Evolutionary conservation across 2,113 vertebrate genomes (phyloP), one percentile per base, ranked within the genome.

Genomic region (Oncorhynchus clarkii): DNA sequence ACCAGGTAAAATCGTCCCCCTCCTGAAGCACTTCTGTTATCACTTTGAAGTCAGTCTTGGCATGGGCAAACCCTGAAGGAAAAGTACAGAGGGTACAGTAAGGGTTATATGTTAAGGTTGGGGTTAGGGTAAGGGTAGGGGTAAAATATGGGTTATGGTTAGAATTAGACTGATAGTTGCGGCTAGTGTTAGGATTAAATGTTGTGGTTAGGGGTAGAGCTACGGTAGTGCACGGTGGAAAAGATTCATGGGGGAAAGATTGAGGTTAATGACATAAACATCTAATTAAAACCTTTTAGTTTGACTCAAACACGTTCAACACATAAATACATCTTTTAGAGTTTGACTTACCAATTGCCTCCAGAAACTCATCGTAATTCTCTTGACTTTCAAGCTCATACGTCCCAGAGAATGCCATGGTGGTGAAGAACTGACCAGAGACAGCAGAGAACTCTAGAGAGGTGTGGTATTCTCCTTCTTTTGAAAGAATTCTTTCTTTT

Each of bases 1-100:
- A 90, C 96, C 96, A 98, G n/a, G 80, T 93, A 88, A 96, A 96
- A 80, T 93, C 77, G 34, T 96, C 89, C 14, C 95, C 96, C 0
- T 95, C 90, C 86, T 97, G 96, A 11, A 89, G 27, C 73, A 98
- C 92, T 79, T 97, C 95, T 0, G 93, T 95, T 70, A 93, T 16
- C n/a, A 93, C 92, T 85, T 96, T 96, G 80, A 92, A 89, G 51
- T 94, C 95, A 73, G 94, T 93, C 84, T 96, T 95, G 13, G 95
- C 92, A 1, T 70, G 84, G 68, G 92, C 62, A 57, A 95, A 88
- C 62, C 93, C 96, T 96, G 26, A 11, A 2, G 39, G 9, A 34
- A 68, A 14, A 18, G 16, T 3, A 34, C 6, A 68, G 16, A 34
- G 16, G 14, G 7, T 39, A 31, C 4, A 5, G 27, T 45, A 45